Conservation (phyloP, 92 coral and sea anemone genomes). For the Hydrozoanthus gracilis region DNA sequence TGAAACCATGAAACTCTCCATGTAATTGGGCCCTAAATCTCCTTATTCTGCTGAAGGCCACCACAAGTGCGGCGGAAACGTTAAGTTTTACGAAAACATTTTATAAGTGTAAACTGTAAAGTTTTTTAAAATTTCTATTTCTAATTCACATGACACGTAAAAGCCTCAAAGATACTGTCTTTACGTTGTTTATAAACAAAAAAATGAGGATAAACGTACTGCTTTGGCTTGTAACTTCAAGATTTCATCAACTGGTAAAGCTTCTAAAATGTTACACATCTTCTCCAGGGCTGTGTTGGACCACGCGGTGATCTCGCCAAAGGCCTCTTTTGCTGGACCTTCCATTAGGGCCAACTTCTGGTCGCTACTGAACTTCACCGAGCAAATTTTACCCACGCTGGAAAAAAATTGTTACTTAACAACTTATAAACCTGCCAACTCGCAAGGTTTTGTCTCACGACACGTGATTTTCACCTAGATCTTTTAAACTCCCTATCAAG, state of each 20-base stretch:
- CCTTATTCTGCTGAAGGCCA: too few species aligned
- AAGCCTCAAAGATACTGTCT: too few species aligned
- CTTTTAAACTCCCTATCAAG: too few species aligned
- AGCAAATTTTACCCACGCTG: constrained; percentile 76
- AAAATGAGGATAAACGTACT: constrained; percentile 56
- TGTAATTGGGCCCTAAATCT: too few species aligned
- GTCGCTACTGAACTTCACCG: constrained; percentile 74
- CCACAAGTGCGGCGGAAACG: too few species aligned
- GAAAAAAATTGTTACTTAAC: background rate
- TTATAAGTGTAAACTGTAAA: too few species aligned
- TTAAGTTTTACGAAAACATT: too few species aligned
- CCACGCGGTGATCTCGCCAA: constrained; percentile 85
- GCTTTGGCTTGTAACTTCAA: constrained; percentile 77
- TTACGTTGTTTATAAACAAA: background rate
- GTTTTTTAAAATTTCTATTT: too few species aligned
- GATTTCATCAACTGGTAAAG: constrained; percentile 82
- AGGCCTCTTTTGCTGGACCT: constrained; percentile 84
- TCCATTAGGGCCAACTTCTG: constrained; percentile 83
- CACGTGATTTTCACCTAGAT: too few species aligned
- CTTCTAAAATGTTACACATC: constrained; percentile 81
- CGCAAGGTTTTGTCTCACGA: too few species aligned
- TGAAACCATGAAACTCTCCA: too few species aligned
- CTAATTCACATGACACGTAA: background rate
- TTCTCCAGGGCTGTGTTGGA: constrained; percentile 62
- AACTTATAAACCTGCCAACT: too few species aligned